phyloP scores from a whole-genome alignment of 1,140 invertebrate genomes.

The Plutomurus gul region DNA sequence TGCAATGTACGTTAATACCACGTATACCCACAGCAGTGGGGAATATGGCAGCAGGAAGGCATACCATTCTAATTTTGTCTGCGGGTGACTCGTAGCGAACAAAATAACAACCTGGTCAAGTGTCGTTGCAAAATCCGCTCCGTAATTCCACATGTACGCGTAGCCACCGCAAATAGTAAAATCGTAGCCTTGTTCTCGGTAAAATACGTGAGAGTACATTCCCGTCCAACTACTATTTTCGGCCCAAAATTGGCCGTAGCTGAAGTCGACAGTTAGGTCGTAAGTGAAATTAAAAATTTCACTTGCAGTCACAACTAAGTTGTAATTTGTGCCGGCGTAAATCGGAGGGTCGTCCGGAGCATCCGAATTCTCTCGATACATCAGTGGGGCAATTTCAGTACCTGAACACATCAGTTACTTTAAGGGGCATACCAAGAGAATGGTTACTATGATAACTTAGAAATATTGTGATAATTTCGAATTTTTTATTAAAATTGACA shows the following conservation, averaged over 20 bases:
- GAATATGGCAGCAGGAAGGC: background rate
- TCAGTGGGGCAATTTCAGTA: too few species aligned
- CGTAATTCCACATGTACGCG: background rate
- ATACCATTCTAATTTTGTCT: background rate
- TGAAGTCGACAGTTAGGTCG: background rate
- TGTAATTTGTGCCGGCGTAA: background rate
- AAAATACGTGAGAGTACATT: background rate
- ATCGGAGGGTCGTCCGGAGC: background rate
- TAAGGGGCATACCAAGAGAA: too few species aligned
- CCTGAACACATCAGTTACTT: too few species aligned
- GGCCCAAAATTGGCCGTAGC: background rate
- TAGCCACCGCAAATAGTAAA: background rate
- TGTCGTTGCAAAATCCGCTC: background rate
- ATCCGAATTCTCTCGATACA: too few species aligned
- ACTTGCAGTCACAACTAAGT: background rate
- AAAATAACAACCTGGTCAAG: background rate
- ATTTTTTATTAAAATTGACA: too few species aligned
- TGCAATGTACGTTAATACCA: background rate
- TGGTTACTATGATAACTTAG: too few species aligned
- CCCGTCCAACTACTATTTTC: background rate
- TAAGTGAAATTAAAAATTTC: background rate
- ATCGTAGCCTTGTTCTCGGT: background rate
- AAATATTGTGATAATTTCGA: too few species aligned
- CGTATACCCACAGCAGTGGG: background rate
- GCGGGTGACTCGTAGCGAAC: background rate